phyloP scores from a whole-genome alignment of 2,797 vertebrate genomes.

The Leucoraja ocellata region DNA sequence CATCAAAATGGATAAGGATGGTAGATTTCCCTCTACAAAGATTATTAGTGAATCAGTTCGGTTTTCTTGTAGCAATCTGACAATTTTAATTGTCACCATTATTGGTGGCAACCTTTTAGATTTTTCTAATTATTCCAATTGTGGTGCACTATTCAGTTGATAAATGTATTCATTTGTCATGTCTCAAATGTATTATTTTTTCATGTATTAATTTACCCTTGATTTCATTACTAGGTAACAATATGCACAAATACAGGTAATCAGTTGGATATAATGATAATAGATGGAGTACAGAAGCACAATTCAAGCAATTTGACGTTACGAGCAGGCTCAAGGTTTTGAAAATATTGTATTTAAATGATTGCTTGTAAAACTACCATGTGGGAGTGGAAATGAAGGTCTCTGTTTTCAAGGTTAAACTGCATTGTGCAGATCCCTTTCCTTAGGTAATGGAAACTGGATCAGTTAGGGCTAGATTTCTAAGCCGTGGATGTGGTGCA shows the following conservation, averaged over 20 bases:
- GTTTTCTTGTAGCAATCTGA: too few relatives aligned
- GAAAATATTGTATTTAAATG: neutral
- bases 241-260: neutral
- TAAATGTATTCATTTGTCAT: neutral
- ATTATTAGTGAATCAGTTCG: too few relatives aligned
- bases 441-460: conserved; percentile 31
- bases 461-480: neutral
- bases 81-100: too few relatives aligned
- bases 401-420: conserved; percentile 22
- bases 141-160: neutral
- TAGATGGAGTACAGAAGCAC: neutral
- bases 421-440: neutral
- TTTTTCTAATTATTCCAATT: neutral
- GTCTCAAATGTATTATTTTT: neutral
- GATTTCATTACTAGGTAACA: neutral
- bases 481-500: neutral
- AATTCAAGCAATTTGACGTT: neutral
- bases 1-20: too few relatives aligned
- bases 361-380: neutral
- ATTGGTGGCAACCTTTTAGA: too few relatives aligned
- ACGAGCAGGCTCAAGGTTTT: neutral
- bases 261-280: neutral
- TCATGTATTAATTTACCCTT: neutral
- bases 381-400: conserved; percentile 20
- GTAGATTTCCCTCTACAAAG: too few relatives aligned